Base-by-base conservation (phyloP, 2,888 invertebrate species). In the Pedicia rivosa region DNA sequence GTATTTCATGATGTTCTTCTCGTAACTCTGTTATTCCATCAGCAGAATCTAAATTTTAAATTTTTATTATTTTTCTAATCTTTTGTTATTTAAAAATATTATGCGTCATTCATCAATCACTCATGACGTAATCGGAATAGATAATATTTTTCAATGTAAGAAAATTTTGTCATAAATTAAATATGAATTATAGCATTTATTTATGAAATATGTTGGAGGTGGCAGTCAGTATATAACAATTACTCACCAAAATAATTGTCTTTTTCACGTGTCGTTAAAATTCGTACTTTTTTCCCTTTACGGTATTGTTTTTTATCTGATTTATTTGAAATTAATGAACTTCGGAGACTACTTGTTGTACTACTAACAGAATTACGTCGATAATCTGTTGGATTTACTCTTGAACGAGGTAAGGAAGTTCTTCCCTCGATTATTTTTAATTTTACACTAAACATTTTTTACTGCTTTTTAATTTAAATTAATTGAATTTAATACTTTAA, bases 1-100 rank as follows among this genome's bases (percentile, higher is more conserved):
- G 76, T 48, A 90, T 86, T 58, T 87, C 83, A 55, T 76, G 70
- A 50, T 72, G 71, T 52, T 79, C 78, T 48, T 72, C 67, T 35
- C 72, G 67, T 19, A 75, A 57, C 53, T 77, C 76, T 9, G 72
- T 62, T 16, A 70, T 64, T 44, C 72, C 70, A 44, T 61, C 61
- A 33, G 54, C 43, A 25, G 51, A 50, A 47, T 59, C 59, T 59
- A 32, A 44, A 39, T 35, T n/a, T 16, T 17, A n/a, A n/a, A n/a
- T n/a, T n/a, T n/a, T n/a, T n/a, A n/a, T n/a, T n/a, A n/a, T n/a
- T n/a, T n/a, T n/a, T n/a, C n/a, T n/a, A n/a, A n/a, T n/a, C n/a
- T n/a, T n/a, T n/a, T n/a, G n/a, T n/a, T n/a, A n/a, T n/a, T n/a
- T n/a, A n/a, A n/a, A n/a, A n/a, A n/a, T n/a, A n/a, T n/a, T n/a